phyloP scores from a whole-genome alignment of 2,113 vertebrate species.

The Nycticryphes semicollaris region DNA sequence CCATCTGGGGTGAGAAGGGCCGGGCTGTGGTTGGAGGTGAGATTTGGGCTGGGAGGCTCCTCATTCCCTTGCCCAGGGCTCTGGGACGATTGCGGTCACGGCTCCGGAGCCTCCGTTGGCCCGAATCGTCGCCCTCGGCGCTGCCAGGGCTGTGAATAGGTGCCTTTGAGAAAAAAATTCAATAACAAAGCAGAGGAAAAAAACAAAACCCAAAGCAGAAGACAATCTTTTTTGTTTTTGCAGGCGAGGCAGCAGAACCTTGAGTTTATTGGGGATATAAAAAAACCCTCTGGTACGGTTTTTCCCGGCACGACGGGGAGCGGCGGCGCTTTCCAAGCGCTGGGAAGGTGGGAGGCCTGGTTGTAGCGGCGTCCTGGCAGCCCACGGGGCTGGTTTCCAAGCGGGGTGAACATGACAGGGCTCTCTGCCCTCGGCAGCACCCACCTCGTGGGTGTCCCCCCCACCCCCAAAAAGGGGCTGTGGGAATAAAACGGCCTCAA shows the following conservation, averaged over 20 bases:
- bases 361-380: background rate
- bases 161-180: conserved; percentile 11
- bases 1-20: background rate
- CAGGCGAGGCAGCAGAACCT: background rate
- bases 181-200: background rate
- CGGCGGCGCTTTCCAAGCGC: background rate
- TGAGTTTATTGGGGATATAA: background rate
- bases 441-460: background rate
- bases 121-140: accelerated
- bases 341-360: background rate
- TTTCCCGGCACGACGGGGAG: background rate
- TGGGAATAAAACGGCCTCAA: background rate
- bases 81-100: background rate
- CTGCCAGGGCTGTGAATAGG: background rate
- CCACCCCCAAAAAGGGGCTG: background rate
- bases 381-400: background rate
- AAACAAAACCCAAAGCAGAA: background rate
- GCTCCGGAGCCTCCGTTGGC: background rate
- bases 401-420: background rate
- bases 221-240: background rate
- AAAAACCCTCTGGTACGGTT: background rate
- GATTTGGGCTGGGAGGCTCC: background rate
- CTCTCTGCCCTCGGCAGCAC: background rate
- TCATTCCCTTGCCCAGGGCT: background rate
- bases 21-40: background rate